Evolutionary conservation across 2,113 vertebrate genomes (phyloP).

Genomic region (Cinclus mexicanus): DNA sequence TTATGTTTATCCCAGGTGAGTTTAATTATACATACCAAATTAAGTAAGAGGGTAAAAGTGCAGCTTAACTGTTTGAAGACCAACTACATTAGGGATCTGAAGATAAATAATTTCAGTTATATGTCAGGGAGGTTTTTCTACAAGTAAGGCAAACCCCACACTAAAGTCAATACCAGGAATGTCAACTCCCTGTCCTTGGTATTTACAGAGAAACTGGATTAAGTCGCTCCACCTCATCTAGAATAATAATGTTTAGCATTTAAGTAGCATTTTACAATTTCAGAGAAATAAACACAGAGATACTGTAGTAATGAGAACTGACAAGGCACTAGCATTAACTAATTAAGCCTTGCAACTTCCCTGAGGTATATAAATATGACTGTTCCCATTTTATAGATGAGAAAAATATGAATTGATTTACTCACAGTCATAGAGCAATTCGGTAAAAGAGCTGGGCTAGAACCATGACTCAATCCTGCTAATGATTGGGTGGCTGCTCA

Average conservation of each 20-base stretch:
- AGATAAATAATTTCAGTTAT: not conserved
- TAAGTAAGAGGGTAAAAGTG: not conserved
- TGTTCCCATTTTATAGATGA: not conserved
- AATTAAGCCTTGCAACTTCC: not conserved
- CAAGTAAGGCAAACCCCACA: not conserved
- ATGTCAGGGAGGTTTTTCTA: not conserved
- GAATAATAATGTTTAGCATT: not conserved
- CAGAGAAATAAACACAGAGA: conserved; percentile 15
- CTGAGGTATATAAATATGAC: not conserved
- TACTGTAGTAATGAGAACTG: conserved; percentile 28
- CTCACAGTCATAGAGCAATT: not conserved
- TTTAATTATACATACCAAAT: not conserved
- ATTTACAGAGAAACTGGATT: not conserved
- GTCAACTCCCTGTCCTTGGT: not conserved
- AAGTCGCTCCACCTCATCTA: not conserved
- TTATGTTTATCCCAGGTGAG: not conserved
- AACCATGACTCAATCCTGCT: not conserved
- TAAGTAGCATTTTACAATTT: conserved; percentile 11
- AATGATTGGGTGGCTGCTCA: not conserved
- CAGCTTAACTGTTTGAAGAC: not conserved
- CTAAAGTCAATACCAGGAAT: not conserved
- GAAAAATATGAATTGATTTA: not conserved
- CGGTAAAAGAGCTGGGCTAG: not conserved
- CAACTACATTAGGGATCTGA: not conserved
- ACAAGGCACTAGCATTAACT: conserved; percentile 20